Conservation (phyloP, 2,888 invertebrate species). For the Dorcus parallelipipedus region DNA sequence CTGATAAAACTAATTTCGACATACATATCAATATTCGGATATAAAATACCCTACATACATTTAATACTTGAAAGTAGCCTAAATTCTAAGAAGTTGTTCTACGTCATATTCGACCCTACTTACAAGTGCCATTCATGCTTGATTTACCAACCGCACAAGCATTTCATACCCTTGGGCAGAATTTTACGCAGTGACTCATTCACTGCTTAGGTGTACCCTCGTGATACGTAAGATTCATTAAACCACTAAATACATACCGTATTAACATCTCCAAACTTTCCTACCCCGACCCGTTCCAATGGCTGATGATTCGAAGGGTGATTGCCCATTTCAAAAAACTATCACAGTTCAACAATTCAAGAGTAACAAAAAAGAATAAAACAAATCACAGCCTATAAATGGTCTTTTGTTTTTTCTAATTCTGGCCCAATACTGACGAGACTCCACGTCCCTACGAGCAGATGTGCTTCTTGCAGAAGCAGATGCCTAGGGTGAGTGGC, state of each 20-base stretch:
- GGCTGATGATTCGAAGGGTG: conserved; percentile 83
- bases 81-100: too few species aligned
- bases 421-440: neutral
- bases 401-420: conserved; percentile 2
- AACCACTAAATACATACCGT: conserved; percentile 39
- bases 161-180: too few species aligned
- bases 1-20: too few species aligned
- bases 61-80: too few species aligned
- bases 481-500: conserved; percentile 36
- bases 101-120: too few species aligned
- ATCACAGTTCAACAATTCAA: neutral
- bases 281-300: conserved; percentile 61
- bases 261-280: conserved; percentile 48
- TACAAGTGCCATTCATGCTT: too few species aligned
- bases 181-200: too few species aligned
- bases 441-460: conserved; percentile 26
- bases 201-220: too few species aligned
- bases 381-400: conserved; percentile 2
- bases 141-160: too few species aligned
- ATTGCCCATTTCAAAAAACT: conserved; percentile 64
- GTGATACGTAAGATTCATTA: too few species aligned
- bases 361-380: neutral
- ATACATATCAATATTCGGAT: too few species aligned
- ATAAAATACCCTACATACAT: too few species aligned
- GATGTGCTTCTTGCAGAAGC: conserved; percentile 36